Conservation (phyloP, 2,797 vertebrate species). For the Phylloscopus collybita region DNA sequence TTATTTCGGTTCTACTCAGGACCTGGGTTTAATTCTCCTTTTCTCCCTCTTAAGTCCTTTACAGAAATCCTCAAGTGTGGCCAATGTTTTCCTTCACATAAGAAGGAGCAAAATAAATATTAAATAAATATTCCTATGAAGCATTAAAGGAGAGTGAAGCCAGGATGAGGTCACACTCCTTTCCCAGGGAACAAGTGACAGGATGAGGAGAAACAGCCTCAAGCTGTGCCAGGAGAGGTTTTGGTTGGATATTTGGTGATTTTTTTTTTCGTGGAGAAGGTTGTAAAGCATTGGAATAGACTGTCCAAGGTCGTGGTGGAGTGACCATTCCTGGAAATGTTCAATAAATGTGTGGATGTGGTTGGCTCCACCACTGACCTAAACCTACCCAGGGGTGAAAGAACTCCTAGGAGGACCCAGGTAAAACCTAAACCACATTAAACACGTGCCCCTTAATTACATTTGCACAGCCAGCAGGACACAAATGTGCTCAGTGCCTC, state of each 20-base stretch:
- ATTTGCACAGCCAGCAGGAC: not conserved
- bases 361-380: not conserved
- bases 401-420: not conserved
- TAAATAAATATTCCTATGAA: not conserved
- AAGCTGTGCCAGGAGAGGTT: not conserved
- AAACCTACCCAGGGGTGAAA: not conserved
- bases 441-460: not conserved
- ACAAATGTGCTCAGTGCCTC: not conserved
- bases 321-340: not conserved
- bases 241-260: not conserved
- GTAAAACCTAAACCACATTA: not conserved
- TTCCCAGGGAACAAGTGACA: not conserved
- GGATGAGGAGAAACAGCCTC: not conserved
- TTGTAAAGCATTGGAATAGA: not conserved
- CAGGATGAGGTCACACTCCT: rapidly evolving
- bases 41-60: not conserved
- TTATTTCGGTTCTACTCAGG: not conserved
- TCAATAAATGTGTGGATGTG: not conserved
- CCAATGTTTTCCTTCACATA: rapidly evolving
- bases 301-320: not conserved
- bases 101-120: not conserved
- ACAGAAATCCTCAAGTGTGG: not conserved
- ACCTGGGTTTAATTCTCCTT: not conserved
- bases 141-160: not conserved
- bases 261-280: not conserved